phyloP scores from a whole-genome alignment of 2,888 invertebrate species.

The Apamea anceps region DNA sequence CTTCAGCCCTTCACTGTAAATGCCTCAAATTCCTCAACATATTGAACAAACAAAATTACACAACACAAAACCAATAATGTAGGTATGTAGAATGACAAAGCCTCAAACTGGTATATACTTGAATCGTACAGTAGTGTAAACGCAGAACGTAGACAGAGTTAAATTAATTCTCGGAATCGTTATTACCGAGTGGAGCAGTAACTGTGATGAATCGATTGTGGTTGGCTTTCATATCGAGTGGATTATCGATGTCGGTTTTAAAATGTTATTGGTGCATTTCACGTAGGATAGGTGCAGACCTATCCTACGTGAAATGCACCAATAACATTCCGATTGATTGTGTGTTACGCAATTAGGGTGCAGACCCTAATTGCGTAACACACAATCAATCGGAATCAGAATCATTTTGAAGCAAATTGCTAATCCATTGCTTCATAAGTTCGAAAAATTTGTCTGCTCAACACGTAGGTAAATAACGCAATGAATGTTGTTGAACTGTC shows the following conservation, averaged over 20 bases:
- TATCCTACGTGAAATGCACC: too few species aligned
- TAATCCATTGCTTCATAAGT: too few species aligned
- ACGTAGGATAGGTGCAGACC: too few species aligned
- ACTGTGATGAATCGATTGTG: constrained; percentile 32
- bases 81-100: background rate
- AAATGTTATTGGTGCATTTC: background rate
- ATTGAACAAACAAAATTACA: constrained; percentile 22
- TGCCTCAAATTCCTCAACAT: background rate
- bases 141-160: background rate
- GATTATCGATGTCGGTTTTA: background rate
- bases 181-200: constrained; percentile 6
- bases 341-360: too few species aligned
- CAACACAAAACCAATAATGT: constrained; percentile 28
- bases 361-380: too few species aligned
- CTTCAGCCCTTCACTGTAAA: background rate
- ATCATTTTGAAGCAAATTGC: too few species aligned
- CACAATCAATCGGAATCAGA: too few species aligned
- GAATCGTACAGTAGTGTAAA: constrained; percentile 3
- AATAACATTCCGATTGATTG: too few species aligned
- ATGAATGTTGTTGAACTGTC: too few species aligned
- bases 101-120: background rate
- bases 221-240: constrained; percentile 5
- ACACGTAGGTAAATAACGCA: too few species aligned
- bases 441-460: too few species aligned
- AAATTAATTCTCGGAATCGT: constrained; percentile 34